Conservation (phyloP, 2,888 invertebrate genomes). For the Acrobasis consociella region DNA sequence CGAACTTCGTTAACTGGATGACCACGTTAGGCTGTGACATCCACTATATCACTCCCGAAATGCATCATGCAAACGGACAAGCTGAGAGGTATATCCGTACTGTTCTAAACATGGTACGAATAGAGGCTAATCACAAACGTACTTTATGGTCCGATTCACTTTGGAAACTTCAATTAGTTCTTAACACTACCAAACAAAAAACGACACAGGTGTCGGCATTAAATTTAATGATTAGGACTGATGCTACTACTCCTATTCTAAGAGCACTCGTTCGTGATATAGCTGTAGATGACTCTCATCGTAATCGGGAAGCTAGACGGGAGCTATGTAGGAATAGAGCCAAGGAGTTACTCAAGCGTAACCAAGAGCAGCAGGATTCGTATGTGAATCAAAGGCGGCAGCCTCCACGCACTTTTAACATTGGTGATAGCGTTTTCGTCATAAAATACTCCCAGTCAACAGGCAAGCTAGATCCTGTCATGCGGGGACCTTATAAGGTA, state of each 20-base stretch:
- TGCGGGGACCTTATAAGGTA: no score
- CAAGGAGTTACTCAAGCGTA: neutral
- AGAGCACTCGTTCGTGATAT: slow-evolving; percentile 6
- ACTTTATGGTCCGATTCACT: neutral
- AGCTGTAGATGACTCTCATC: slow-evolving; percentile 30
- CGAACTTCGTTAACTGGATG: neutral
- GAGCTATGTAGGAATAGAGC: slow-evolving; percentile 21
- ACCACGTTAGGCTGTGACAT: slow-evolving; percentile 20
- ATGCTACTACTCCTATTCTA: neutral
- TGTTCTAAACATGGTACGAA: slow-evolving; percentile 30
- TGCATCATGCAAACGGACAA: slow-evolving; percentile 35
- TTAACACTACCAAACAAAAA: neutral
- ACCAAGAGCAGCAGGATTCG: slow-evolving; percentile 25
- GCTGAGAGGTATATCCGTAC: slow-evolving; percentile 30
- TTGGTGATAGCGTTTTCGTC: slow-evolving; percentile 32
- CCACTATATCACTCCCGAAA: slow-evolving; percentile 37
- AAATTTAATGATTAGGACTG: neutral
- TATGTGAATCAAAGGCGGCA: slow-evolving; percentile 21
- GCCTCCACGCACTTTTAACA: slow-evolving; percentile 17
- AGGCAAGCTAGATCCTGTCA: slow-evolving; percentile 33
- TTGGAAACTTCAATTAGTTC: neutral
- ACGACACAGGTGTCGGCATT: neutral
- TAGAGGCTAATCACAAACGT: slow-evolving; percentile 6
- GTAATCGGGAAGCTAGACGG: slow-evolving; percentile 27
- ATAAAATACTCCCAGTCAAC: slow-evolving; percentile 30